Evolutionary conservation across 2,113 vertebrate genomes (phyloP).

Genomic region (Alligator sinensis): DNA sequence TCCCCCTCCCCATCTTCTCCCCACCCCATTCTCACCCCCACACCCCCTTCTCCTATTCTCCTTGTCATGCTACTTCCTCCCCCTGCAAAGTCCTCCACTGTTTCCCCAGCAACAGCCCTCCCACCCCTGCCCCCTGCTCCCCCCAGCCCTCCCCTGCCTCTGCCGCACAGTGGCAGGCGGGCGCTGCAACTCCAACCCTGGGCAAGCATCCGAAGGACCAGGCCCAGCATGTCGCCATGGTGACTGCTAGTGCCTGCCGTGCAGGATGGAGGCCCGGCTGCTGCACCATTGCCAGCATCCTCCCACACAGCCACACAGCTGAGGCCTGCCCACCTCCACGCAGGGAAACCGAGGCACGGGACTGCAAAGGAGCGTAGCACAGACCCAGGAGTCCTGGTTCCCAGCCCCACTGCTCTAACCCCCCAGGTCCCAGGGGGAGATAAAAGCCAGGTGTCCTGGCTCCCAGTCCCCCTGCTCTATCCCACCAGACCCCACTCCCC

Average conservation of each 20-base stretch:
- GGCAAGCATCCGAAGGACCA: not conserved
- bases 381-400: too few species aligned
- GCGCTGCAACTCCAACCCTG: not conserved
- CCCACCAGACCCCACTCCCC: too few species aligned
- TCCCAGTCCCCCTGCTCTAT: not conserved
- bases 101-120: not conserved
- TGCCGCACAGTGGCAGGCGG: not conserved
- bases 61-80: too few species aligned
- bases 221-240: not conserved
- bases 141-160: not conserved
- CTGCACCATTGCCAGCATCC: not conserved
- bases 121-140: not conserved
- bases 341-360: too few species aligned
- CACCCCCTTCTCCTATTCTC: too few species aligned
- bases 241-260: not conserved
- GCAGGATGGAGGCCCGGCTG: not conserved
- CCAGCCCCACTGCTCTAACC: not conserved
- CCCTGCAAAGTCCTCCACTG: too few species aligned
- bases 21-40: not conserved
- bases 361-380: too few species aligned
- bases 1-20: too few species aligned
- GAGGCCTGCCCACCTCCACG: too few species aligned
- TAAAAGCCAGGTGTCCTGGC: not conserved
- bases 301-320: not conserved
- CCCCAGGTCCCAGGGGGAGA: too few species aligned